Conservation (phyloP, 2,797 vertebrate genomes). For the Fratercula arctica region DNA sequence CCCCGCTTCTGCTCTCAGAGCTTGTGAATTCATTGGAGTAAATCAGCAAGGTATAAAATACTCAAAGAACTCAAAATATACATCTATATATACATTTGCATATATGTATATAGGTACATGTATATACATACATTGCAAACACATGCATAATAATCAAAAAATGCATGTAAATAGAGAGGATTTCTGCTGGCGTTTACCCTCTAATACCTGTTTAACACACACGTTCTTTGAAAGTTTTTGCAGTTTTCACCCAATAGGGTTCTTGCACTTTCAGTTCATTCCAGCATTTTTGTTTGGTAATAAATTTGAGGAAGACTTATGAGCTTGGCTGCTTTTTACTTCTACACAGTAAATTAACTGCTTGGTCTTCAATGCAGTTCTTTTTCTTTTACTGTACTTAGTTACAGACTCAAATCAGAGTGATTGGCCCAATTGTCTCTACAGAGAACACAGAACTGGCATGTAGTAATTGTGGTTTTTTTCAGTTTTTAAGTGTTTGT, state of each 20-base stretch:
- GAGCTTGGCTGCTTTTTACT: background rate
- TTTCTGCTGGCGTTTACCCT: background rate
- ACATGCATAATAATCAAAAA: background rate
- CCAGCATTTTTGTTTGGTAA: background rate
- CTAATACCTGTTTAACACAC: background rate
- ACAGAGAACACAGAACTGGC: background rate
- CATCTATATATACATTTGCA: background rate
- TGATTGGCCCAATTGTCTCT: background rate
- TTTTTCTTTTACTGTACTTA: background rate
- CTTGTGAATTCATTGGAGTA: background rate
- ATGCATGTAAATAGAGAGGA: background rate
- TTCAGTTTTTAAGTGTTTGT: conserved; percentile 23
- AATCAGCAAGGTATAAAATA: background rate
- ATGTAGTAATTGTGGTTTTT: background rate
- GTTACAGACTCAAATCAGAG: background rate
- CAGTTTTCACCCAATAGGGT: accelerated
- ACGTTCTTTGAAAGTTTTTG: background rate
- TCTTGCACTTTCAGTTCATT: background rate
- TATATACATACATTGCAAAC: background rate
- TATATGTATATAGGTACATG: background rate
- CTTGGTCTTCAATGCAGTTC: background rate
- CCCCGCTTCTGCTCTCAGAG: accelerated
- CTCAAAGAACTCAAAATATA: background rate
- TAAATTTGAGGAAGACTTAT: background rate
- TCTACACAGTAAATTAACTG: background rate